Evolutionary conservation across 2,113 vertebrate genomes (phyloP).

Genomic region (Lophura nycthemera): DNA sequence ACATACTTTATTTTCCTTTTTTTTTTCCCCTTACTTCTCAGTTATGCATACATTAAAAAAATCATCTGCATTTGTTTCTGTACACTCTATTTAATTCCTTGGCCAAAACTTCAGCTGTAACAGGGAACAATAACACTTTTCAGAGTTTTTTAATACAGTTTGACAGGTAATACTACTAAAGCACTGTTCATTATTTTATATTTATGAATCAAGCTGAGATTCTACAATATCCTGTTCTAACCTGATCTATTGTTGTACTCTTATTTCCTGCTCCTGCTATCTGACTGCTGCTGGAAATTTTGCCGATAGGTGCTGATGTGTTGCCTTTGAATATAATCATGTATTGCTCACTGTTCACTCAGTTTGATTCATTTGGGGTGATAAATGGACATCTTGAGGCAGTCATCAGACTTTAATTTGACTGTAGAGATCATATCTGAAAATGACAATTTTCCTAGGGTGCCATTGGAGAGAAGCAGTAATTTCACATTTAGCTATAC

Average conservation of each 20-base stretch:
- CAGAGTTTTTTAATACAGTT: slow-evolving; percentile 23
- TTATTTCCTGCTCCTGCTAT: slow-evolving; percentile 65
- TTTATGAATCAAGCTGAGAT: slow-evolving; percentile 49
- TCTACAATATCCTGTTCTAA: slow-evolving; percentile 68
- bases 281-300: slow-evolving; percentile 49
- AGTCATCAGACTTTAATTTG: slow-evolving; percentile 66
- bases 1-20: not conserved
- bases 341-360: slow-evolving; percentile 40
- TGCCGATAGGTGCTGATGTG: slow-evolving; percentile 25
- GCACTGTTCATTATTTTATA: slow-evolving; percentile 35
- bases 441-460: slow-evolving; percentile 52
- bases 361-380: slow-evolving; percentile 50
- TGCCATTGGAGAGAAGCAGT: slow-evolving; percentile 17
- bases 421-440: slow-evolving; percentile 58
- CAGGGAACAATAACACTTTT: not conserved
- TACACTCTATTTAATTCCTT: not conserved
- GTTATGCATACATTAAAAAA: not conserved
- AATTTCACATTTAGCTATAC: slow-evolving; percentile 29
- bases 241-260: slow-evolving; percentile 49
- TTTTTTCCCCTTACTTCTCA: not conserved
- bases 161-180: slow-evolving; percentile 15
- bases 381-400: slow-evolving; percentile 64
- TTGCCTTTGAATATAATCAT: slow-evolving; percentile 41
- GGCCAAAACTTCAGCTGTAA: not conserved
- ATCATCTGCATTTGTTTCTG: not conserved